Evolutionary conservation across 30 jellyfish, hydroid and myxozoan genomes (phyloP), one percentile per base, ranked within the genome.

Genomic region (Catostylus mosaicus): DNA sequence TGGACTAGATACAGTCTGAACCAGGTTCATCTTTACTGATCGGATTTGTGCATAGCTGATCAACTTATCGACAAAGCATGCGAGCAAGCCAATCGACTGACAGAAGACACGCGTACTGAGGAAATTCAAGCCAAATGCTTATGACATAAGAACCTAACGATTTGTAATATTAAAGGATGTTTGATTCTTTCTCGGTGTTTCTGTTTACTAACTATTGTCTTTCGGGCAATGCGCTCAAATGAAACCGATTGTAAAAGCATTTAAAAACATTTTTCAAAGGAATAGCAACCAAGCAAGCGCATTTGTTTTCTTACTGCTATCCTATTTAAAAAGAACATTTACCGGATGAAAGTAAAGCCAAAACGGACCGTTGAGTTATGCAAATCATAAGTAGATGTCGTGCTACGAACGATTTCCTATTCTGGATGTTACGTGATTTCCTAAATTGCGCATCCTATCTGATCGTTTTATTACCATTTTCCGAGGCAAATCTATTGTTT

Each of bases 371-470:
- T 82, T 68, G 80, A 67, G 74, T 82, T 54, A 47, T 52, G 75
- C 67, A 40, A 65, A 52, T 38, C 75, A 65, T 59, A 34, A 54
- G 19, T 64, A 35, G 72, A 74, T 82, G 80, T 33, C 92, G 92
- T 82, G 92, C 83, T 11, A 24, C 67, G 61, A 45, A 40, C 75
- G 48, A 72, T 82, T 82, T 82, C 92, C 92, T 82, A 68, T 69
- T 67, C 27, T 30, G 62, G 50, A 82, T 43, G 73, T 68, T 34
- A 68, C 92, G 92, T 82, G 92, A 82, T 82, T 82, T 82, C 92
- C 92, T 82, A 3, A 38, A 81, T 46, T 81, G 82, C 82, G n/a
- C 52, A 3, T 8, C 31, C 10, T 79, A 80, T 66, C 57, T 11
- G 90, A 47, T 80, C 45, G 52, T 47, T 47, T 60, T 24, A 40